Evolutionary conservation across 2,888 invertebrate species (phyloP), one percentile per base, ranked within the genome.

Genomic region (Mesorhabditis sp.): DNA sequence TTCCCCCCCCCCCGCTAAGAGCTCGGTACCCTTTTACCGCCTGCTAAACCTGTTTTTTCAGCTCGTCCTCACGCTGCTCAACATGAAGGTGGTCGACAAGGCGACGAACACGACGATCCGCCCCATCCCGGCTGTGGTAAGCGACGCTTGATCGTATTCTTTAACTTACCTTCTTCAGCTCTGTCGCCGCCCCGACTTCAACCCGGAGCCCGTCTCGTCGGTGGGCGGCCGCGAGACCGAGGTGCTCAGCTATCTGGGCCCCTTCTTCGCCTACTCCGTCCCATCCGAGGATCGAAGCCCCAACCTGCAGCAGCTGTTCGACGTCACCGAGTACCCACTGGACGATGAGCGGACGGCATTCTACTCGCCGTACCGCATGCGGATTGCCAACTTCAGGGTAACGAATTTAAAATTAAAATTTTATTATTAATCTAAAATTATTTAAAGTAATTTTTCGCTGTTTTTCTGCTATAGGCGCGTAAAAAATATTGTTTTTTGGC

Each of bases 191-290:
- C 4, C 13, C 0, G 78, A 76, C 66, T 78, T 78, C 65, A 62
- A 67, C 15, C 70, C 70, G 7, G 65, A 42, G 1, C 13, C 61
- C 10, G 61, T 50, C 0, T 7, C 62, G 0, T 67, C 67, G 5
- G 44, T 50, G 5, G 89, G 90, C 0, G 96, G 96, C 0, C 89
- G 94, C 62, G 96, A 97, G 87, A 89, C 95, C 70, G 91, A 92
- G 0, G 90, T 91, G 67, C 91, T 92, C 65, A 92, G 93, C 70
- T 93, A 91, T 85, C 89, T 98, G 5, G 95, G 95, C 15, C 93
- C 95, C 0, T 95, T 97, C 87, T 89, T 97, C 76, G 91, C 91
- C 7, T 91, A 95, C 0, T 95, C 95, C 0, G 90, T 95, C 3
- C 94, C 95, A 87, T 93, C 93, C 58, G 95, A 96, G 85, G 95